Evolutionary conservation across 2,888 invertebrate species (phyloP).

Genomic region (Ametastegia equiseti): DNA sequence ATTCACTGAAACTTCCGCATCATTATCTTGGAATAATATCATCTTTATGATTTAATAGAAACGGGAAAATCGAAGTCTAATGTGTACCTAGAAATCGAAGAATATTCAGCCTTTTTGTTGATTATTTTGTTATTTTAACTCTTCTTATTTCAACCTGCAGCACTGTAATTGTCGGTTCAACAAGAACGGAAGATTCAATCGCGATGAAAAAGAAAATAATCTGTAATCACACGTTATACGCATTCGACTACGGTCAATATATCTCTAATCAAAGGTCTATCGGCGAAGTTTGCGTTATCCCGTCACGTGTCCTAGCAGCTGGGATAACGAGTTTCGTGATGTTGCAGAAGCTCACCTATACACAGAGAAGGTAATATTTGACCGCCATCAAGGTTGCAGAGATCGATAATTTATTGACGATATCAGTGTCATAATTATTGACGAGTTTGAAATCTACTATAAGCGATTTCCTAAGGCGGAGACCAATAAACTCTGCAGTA

Average conservation of each 20-base stretch:
- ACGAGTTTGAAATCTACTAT: not conserved
- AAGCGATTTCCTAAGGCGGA: not conserved
- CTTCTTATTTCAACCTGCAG: not conserved
- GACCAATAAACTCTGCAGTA: not conserved
- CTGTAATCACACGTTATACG: not conserved
- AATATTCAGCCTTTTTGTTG: too few species aligned
- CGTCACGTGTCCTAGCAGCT: not conserved
- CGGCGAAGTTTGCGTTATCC: not conserved
- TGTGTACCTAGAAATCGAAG: too few species aligned
- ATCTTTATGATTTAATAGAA: too few species aligned
- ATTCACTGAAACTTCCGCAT: too few species aligned
- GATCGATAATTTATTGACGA: slow-evolving; percentile 17
- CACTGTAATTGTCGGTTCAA: not conserved
- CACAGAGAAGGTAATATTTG: not conserved
- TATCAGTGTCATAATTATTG: not conserved
- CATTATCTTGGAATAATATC: too few species aligned
- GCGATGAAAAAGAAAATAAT: not conserved
- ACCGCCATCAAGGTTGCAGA: slow-evolving; percentile 31
- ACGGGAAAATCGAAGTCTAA: too few species aligned
- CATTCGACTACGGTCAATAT: not conserved
- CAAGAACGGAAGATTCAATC: not conserved
- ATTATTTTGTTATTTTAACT: too few species aligned
- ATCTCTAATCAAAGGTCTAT: slow-evolving; percentile 5
- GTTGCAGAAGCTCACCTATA: not conserved
- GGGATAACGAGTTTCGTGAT: not conserved